phyloP scores from a whole-genome alignment of 2,113 vertebrate genomes.

The Polypterus bichir region DNA sequence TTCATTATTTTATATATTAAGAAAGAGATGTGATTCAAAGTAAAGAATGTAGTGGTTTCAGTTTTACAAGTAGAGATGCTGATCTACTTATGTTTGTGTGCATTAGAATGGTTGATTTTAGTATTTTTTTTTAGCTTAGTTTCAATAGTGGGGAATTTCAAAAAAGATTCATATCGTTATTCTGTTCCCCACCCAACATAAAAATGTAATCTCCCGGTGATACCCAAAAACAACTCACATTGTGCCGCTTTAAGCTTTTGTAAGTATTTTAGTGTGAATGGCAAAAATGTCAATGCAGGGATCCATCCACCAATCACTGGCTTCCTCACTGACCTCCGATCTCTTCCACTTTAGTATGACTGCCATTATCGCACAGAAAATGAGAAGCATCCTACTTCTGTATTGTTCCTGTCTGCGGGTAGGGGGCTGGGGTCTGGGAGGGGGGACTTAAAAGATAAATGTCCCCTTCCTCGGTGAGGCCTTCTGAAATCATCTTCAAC shows the following conservation, averaged over 20 bases:
- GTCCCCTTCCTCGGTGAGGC: slow-evolving; percentile 34
- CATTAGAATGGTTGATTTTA: too few species aligned
- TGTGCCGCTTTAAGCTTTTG: neutral
- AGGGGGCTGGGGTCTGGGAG: slow-evolving; percentile 28
- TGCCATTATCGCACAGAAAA: slow-evolving; percentile 68
- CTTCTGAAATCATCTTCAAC: slow-evolving; percentile 32
- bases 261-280: slow-evolving; percentile 29
- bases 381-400: slow-evolving; percentile 59
- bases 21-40: too few species aligned
- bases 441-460: slow-evolving; percentile 46
- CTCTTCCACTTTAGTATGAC: slow-evolving; percentile 55
- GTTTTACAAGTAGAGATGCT: too few species aligned
- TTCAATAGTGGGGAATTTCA: too few species aligned
- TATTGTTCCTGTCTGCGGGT: slow-evolving; percentile 37
- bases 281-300: slow-evolving; percentile 55
- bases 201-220: too few species aligned
- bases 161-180: too few species aligned
- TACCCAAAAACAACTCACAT: too few species aligned
- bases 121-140: too few species aligned
- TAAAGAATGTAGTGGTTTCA: too few species aligned
- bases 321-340: slow-evolving; percentile 57
- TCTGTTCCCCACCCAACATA: too few species aligned
- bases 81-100: too few species aligned
- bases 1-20: too few species aligned
- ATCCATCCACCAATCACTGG: slow-evolving; percentile 53